phyloP scores from a whole-genome alignment of 2,888 invertebrate species.

The Exephanes ischioxanthus region DNA sequence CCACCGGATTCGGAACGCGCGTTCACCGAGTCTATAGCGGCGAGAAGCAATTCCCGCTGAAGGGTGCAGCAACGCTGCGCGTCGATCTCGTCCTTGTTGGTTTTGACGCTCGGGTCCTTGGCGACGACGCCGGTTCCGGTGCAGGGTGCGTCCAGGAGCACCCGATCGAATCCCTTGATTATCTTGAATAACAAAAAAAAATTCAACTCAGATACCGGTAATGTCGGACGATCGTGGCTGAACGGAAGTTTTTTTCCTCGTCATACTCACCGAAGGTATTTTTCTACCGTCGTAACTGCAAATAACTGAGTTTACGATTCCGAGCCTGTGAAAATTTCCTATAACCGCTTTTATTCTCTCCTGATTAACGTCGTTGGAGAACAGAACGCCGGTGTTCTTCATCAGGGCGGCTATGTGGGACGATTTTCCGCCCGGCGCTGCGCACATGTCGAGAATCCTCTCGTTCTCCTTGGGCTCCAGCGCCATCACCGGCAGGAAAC shows the following conservation, averaged over 20 bases:
- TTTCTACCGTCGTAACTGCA: conserved; percentile 96
- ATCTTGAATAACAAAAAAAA: conserved; percentile 85
- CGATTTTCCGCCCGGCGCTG: conserved; percentile 99
- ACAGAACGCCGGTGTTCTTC: conserved; percentile 98
- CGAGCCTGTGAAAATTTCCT: conserved; percentile 98
- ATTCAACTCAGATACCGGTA: too few relatives aligned
- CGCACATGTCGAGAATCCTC: conserved; percentile 97
- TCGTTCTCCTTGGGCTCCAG: conserved; percentile 98
- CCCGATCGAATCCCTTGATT: conserved; percentile 97
- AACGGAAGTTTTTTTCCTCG: too few relatives aligned
- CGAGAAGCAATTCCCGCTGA: conserved; percentile 95
- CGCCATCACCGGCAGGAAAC: conserved; percentile 98
- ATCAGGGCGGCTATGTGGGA: conserved; percentile 98
- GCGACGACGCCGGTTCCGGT: conserved; percentile 99
- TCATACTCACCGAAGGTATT: conserved; percentile 88
- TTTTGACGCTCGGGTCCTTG: conserved; percentile 98
- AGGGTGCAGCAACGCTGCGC: conserved; percentile 96
- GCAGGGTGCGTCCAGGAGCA: conserved; percentile 98
- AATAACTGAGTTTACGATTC: conserved; percentile 96
- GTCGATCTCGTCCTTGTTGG: conserved; percentile 95
- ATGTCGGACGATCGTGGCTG: background rate
- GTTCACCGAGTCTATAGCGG: conserved; percentile 98
- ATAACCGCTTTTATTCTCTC: conserved; percentile 96
- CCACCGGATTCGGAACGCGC: conserved; percentile 97
- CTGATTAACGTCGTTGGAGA: conserved; percentile 97